These are phyloP conservation scores for Tragelaphus scriptus DNA, from an alignment of 2,113 vertebrate species.

Conservation along the genomic window DNA sequence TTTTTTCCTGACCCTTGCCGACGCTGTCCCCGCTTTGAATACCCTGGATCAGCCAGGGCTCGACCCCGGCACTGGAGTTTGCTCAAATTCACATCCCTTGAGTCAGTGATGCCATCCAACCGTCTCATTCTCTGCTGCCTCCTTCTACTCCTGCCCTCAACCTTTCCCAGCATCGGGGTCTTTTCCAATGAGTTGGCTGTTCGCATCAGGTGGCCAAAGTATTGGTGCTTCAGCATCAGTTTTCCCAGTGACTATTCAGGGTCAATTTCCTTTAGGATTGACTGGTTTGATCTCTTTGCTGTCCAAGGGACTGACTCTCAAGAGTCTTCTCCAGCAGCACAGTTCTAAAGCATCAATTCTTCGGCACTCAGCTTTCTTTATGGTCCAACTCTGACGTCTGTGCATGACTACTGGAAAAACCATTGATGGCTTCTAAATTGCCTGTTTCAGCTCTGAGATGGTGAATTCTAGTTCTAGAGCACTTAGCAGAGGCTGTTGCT, in stretches of 20 bases:
- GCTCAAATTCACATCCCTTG: not conserved
- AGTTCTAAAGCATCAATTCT: not conserved
- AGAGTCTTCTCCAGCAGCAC: not conserved
- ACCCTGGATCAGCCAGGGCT: no score
- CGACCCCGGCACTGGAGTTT: not conserved
- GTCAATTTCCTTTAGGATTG: not conserved
- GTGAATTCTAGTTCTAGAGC: not conserved
- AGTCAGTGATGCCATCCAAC: not conserved
- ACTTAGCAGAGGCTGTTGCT: not conserved
- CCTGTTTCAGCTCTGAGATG: not conserved
- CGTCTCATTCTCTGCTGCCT: not conserved
- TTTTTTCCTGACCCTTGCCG: no score
- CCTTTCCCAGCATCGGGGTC: not conserved
- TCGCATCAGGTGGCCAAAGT: not conserved
- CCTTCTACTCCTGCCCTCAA: not conserved
- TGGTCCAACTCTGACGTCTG: not conserved
- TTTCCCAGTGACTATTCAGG: not conserved
- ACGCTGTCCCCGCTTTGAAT: no score
- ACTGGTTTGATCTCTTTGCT: not conserved
- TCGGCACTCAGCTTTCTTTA: not conserved
- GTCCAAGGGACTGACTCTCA: not conserved
- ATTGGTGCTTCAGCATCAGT: not conserved
- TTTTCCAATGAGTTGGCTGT: not conserved
- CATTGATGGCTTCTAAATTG: not conserved
- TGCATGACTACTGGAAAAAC: not conserved